These are phyloP conservation scores for Panonychus citri DNA, from an alignment of 1,140 invertebrate genomes.

Conservation along the genomic window DNA sequence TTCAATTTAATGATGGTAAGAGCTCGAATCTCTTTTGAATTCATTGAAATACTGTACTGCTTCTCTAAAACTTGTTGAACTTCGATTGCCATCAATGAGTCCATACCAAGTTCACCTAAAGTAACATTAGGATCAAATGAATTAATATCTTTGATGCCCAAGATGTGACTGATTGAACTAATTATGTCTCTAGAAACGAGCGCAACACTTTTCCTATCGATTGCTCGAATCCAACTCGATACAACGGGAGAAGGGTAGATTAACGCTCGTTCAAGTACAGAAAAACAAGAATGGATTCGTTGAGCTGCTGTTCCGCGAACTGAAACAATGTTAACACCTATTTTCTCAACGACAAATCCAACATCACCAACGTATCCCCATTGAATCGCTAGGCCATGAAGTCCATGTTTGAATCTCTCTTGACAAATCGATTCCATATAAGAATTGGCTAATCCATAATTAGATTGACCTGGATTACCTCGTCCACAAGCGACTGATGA, in stretches of 20 bases:
- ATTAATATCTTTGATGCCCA: slow-evolving; percentile 49
- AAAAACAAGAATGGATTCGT: slow-evolving; percentile 60
- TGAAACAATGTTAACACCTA: slow-evolving; percentile 47
- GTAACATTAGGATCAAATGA: slow-evolving; percentile 44
- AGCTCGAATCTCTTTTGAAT: slow-evolving; percentile 8
- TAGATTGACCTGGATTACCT: background rate
- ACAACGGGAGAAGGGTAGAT: background rate
- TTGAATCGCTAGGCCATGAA: slow-evolving; percentile 65
- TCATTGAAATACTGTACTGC: slow-evolving; percentile 6
- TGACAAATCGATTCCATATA: slow-evolving; percentile 63
- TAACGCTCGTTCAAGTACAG: slow-evolving; percentile 51
- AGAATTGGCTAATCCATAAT: slow-evolving; percentile 47
- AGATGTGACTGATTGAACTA: slow-evolving; percentile 21
- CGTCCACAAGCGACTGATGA: slow-evolving; percentile 42
- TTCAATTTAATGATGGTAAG: slow-evolving; percentile 2
- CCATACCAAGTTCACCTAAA: slow-evolving; percentile 82
- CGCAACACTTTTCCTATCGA: slow-evolving; percentile 26
- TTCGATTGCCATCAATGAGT: slow-evolving; percentile 89
- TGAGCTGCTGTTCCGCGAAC: slow-evolving; percentile 83
- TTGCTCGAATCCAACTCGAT: slow-evolving; percentile 11
- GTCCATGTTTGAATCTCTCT: slow-evolving; percentile 29
- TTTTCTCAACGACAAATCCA: slow-evolving; percentile 49
- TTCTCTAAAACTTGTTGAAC: slow-evolving; percentile 35
- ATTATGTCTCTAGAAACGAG: slow-evolving; percentile 31
- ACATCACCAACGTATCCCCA: slow-evolving; percentile 97